These are phyloP conservation scores for crab-eating macaque (Macaca fascicularis) DNA, from an alignment of 2,113 vertebrate species.

Conservation along the genomic window T2T-MFA8v1.1 NC_088388.1:93329501-93330000, in stretches of 20 bases:
- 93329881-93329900: neutral
- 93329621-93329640: neutral
- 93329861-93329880: neutral
- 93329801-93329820: neutral
- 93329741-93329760: neutral
- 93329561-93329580: neutral
- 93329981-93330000: neutral
- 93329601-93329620: neutral
- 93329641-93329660: neutral
- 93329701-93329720: neutral
- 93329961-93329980: neutral
- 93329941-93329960: no score
- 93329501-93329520: neutral
- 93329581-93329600: neutral
- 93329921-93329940: neutral
- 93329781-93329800: neutral
- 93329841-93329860: neutral
- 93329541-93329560: neutral
- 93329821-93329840: neutral
- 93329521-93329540: neutral
- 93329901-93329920: neutral
- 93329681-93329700: neutral
- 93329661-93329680: neutral
- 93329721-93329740: neutral
- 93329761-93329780: neutral